A percentile compares a stretch with the other conserved stretches of the same genome.
Evolutionary conservation across 2,113 vertebrate genomes (phyloP).

Genomic region (Chiloscyllium plagiosum): DNA sequence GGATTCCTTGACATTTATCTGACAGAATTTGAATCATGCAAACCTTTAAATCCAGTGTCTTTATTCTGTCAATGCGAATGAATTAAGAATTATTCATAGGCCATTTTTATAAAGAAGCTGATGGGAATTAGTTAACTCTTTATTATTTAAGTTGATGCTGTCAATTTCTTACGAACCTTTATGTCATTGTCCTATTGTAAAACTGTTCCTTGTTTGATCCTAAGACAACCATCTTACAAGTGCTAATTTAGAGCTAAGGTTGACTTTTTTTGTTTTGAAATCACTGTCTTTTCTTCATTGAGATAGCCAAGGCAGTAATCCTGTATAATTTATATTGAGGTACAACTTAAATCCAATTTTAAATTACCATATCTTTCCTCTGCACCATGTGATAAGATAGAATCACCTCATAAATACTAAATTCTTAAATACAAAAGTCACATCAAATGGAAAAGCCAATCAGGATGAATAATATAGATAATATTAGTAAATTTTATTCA

Average conservation of each 20-base stretch:
- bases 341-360: constrained; percentile 35
- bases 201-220: constrained; percentile 24
- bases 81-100: constrained; percentile 38
- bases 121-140: constrained; percentile 37
- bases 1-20: constrained; percentile 38
- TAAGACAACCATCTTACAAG: constrained; percentile 36
- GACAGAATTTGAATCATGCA: constrained; percentile 38
- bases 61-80: constrained; percentile 38
- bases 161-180: constrained; percentile 35
- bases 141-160: constrained; percentile 37
- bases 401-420: constrained; percentile 25
- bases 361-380: constrained; percentile 37
- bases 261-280: constrained; percentile 30
- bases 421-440: constrained; percentile 4
- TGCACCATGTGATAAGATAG: constrained; percentile 35
- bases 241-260: constrained; percentile 37
- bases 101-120: constrained; percentile 34
- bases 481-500: constrained; percentile 23
- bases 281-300: constrained; percentile 34
- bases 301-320: constrained; percentile 33
- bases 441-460: constrained; percentile 7
- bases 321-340: constrained; percentile 32
- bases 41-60: constrained; percentile 38
- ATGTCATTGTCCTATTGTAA: constrained; percentile 32
- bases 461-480: not conserved